Evolutionary conservation across 2,888 invertebrate genomes (phyloP).

Genomic region (Pristionchus exspectatus): DNA sequence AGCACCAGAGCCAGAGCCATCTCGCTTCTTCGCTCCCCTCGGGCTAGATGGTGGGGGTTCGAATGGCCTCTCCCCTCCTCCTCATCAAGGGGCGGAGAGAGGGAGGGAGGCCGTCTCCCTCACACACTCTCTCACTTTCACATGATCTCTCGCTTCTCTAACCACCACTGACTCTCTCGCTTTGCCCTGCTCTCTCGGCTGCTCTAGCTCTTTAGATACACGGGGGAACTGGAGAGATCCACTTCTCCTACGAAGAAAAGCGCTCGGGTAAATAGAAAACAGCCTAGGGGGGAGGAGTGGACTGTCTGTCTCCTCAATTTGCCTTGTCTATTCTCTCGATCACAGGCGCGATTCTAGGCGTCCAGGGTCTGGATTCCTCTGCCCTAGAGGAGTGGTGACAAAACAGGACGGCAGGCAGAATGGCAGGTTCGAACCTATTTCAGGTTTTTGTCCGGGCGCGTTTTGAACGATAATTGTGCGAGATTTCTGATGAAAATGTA

Average conservation of each 20-base stretch:
- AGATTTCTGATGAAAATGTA: not conserved
- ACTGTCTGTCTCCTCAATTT: not conserved
- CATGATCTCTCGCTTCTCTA: not conserved
- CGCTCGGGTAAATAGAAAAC: constrained; percentile 54
- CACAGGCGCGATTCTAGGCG: not conserved
- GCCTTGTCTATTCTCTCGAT: not conserved
- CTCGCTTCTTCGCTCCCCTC: constrained; percentile 1
- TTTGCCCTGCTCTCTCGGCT: not conserved
- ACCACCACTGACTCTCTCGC: not conserved
- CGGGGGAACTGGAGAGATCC: not conserved
- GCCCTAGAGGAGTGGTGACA: not conserved
- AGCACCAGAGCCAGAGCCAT: not conserved
- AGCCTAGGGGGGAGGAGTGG: not conserved
- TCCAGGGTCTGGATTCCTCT: not conserved
- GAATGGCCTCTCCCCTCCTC: constrained; percentile 14
- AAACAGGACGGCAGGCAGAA: not conserved
- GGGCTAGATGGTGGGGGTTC: not conserved
- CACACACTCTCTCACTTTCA: not conserved
- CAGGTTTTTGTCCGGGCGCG: not conserved
- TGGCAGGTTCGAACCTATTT: not conserved
- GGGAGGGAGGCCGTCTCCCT: not conserved
- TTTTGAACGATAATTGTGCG: not conserved
- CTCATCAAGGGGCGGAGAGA: not conserved
- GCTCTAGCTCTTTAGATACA: not conserved
- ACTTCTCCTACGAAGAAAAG: not conserved